These are phyloP conservation scores for Stenopsyche tienmushanensis DNA, from an alignment of 1,140 invertebrate genomes.

Conservation along the genomic window DNA sequence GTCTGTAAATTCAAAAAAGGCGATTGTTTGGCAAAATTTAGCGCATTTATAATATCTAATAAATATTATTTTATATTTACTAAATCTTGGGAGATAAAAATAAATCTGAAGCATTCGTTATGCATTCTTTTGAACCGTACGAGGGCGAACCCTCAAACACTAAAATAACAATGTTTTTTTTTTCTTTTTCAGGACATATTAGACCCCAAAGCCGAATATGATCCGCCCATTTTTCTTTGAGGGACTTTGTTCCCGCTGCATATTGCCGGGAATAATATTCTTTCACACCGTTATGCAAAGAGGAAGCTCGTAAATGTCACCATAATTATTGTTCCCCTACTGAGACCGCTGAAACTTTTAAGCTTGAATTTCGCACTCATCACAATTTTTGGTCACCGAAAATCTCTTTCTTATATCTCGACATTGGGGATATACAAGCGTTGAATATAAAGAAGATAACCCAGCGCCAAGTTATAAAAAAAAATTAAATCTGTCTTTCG, in stretches of 20 bases:
- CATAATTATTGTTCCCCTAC: constrained; percentile 36
- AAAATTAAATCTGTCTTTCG: too few relatives aligned
- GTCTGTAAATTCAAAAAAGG: too few relatives aligned
- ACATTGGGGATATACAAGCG: neutral
- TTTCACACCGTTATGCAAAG: constrained; percentile 38
- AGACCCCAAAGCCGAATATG: constrained; percentile 6
- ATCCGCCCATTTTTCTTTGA: constrained; percentile 22
- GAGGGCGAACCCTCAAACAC: neutral
- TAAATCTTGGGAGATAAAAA: too few relatives aligned
- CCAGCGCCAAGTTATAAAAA: too few relatives aligned
- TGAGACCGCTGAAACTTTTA: neutral
- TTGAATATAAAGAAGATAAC: neutral
- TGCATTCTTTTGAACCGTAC: too few relatives aligned
- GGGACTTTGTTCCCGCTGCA: neutral
- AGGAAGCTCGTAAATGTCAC: constrained; percentile 33
- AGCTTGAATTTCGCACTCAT: constrained; percentile 12
- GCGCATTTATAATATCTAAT: too few relatives aligned
- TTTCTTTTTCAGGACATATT: neutral
- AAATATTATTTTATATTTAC: too few relatives aligned
- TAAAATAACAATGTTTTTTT: neutral
- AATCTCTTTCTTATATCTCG: neutral
- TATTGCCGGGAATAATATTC: constrained; percentile 18
- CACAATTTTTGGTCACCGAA: constrained; percentile 1
- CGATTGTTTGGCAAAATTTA: too few relatives aligned
- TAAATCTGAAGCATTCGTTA: too few relatives aligned